Evolutionary conservation across 2,888 invertebrate genomes (phyloP).

Genomic region (Zaprionus obscuricornis): DNA sequence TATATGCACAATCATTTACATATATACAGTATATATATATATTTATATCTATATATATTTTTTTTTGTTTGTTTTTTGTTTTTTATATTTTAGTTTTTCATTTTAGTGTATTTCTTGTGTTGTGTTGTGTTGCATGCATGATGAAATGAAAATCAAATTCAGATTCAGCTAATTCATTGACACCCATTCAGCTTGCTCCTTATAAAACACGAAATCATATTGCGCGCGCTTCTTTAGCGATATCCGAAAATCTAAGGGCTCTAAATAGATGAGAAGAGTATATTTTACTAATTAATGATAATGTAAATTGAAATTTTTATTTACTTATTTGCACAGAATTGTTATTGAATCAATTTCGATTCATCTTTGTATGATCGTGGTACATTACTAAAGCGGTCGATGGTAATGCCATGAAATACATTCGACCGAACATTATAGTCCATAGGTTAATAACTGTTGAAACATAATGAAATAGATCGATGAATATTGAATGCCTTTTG

Average conservation of each 20-base stretch:
- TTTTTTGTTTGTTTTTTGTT: too few species aligned
- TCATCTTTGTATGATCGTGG: constrained; percentile 85
- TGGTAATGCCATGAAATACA: constrained; percentile 84
- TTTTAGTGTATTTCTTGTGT: too few species aligned
- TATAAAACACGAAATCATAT: constrained; percentile 92
- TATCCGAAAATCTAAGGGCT: constrained; percentile 88
- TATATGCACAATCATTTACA: too few species aligned
- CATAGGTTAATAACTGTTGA: constrained; percentile 57
- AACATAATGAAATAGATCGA: too few species aligned
- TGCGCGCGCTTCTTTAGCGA: constrained; percentile 86
- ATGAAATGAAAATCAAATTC: constrained; percentile 95
- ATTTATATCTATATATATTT: too few species aligned
- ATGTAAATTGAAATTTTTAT: background rate
- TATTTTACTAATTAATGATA: too few species aligned
- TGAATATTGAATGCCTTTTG: background rate
- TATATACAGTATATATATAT: too few species aligned
- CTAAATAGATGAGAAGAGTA: constrained; percentile 85
- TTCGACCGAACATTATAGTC: constrained; percentile 70
- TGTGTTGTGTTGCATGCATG: too few species aligned
- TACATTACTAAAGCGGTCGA: constrained; percentile 90
- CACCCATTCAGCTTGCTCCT: constrained; percentile 89
- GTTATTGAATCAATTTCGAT: constrained; percentile 84
- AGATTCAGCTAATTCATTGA: constrained; percentile 89
- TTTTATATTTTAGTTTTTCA: too few species aligned
- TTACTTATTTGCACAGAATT: constrained; percentile 83